Percentiles rank a stretch among this genome's conserved stretches.
Evolutionary conservation across 1,140 invertebrate species (phyloP).

Genomic region (Ctenoplectra terminalis): DNA sequence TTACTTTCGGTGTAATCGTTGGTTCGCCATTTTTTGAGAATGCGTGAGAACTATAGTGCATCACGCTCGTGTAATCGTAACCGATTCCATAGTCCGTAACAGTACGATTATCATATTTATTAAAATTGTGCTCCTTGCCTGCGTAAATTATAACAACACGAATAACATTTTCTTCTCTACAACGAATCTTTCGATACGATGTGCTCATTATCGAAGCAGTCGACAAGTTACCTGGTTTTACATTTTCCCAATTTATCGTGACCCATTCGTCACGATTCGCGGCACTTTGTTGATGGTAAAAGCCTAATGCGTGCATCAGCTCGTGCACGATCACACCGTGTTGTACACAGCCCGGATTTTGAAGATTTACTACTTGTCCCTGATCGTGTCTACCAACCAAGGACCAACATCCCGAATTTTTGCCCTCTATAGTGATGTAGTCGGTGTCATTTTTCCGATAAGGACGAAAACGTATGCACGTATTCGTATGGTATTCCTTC

Average conservation of each 20-base stretch:
- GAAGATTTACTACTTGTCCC: slow-evolving; percentile 85
- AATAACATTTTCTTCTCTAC: not conserved
- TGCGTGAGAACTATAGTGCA: slow-evolving; percentile 88
- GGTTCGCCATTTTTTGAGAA: slow-evolving; percentile 87
- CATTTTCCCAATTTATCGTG: slow-evolving; percentile 86
- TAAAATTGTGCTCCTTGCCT: slow-evolving; percentile 88
- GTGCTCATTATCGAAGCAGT: not conserved
- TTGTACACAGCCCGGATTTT: slow-evolving; percentile 83
- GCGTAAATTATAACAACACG: not conserved
- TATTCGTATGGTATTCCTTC: slow-evolving; percentile 84
- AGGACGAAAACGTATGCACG: slow-evolving; percentile 85
- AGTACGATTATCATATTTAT: slow-evolving; percentile 86
- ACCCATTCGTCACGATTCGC: slow-evolving; percentile 87
- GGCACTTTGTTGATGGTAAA: slow-evolving; percentile 87
- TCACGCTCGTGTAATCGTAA: slow-evolving; percentile 89
- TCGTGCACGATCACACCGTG: slow-evolving; percentile 86
- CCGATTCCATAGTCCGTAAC: slow-evolving; percentile 85
- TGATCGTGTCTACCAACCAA: slow-evolving; percentile 83
- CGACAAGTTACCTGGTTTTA: slow-evolving; percentile 80
- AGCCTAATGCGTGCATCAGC: slow-evolving; percentile 87
- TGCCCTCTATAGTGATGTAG: slow-evolving; percentile 79
- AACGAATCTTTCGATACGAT: not conserved
- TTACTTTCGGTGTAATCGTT: slow-evolving; percentile 86
- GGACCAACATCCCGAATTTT: slow-evolving; percentile 83
- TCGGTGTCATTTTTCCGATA: slow-evolving; percentile 85